Percentiles rank a stretch among this genome's conserved stretches.
Conservation (phyloP, 2,113 vertebrate species). For the Choloepus hoffmanni region DNA sequence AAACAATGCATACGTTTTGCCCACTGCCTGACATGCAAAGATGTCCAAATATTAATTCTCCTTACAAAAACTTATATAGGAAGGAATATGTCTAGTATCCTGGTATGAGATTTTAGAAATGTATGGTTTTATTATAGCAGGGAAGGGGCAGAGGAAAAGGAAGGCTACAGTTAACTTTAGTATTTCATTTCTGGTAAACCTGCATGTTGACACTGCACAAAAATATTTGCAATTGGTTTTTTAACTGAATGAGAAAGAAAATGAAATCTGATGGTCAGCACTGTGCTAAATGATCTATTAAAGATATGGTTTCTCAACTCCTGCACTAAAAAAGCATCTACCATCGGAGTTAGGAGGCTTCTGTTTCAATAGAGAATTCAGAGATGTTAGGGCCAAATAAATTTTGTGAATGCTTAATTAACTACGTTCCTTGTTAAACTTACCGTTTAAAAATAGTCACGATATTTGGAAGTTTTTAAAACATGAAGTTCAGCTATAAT, state of each 20-base stretch:
- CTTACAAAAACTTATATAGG: neutral
- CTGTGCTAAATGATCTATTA: neutral
- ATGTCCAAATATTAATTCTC: conserved; percentile 20
- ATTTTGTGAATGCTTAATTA: neutral
- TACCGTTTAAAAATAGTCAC: conserved; percentile 42
- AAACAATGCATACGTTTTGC: neutral
- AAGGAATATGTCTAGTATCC: neutral
- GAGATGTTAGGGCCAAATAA: neutral
- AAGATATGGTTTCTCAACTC: neutral
- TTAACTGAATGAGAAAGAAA: conserved; percentile 29
- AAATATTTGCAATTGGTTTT: neutral
- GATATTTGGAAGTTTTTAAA: conserved; percentile 72
- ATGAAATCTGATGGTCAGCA: conserved; percentile 27
- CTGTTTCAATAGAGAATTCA: conserved; percentile 28
- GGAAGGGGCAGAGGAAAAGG: neutral
- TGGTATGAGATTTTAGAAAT: conserved; percentile 34
- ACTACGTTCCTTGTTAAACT: conserved; percentile 7
- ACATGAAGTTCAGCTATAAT: conserved; percentile 54
- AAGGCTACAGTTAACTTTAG: conserved; percentile 7
- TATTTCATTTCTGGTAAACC: neutral
- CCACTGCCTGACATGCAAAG: conserved; percentile 22
- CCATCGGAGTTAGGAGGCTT: neutral
- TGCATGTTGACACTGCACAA: neutral
- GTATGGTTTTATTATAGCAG: conserved; percentile 25
- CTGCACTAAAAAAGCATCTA: neutral